Base-by-base conservation (phyloP, 2,797 vertebrate genomes). In the Danionella dracula region DNA sequence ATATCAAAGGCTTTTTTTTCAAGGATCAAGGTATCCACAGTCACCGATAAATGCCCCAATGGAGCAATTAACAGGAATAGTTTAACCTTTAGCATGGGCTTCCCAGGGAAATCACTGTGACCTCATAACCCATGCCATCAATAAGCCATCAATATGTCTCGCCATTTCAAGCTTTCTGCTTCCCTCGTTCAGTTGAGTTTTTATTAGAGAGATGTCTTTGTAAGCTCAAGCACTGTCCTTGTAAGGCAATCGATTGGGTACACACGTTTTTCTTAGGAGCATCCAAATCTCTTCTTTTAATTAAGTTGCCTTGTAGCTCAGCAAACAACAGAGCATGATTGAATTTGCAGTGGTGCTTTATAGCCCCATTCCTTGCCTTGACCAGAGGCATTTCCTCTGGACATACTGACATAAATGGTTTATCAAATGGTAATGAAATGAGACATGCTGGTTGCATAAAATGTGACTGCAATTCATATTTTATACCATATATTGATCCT, bases 51-150 rank as follows among this genome's bases (percentile, higher is more conserved):
- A 68, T 53, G 63, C 81, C 81, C 78, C 74, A 44, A 46, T 42
- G 49, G 56, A 79, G 75, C 78, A 85, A 86, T 86, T 86, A 84
- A 87, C 84, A 79, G 73, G 80, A 86, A 83, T 83, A 77, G 76
- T 82, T 84, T 87, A 86, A 87, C 85, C 85, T 88, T 87, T 89
- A 77, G 72, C 85, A 81, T 78, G 42, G 76, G 79, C 82, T 81
- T 81, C 76, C 78, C 63, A 40, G 78, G 84, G 82, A 83, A 86
- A 85, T 85, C 73, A 82, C 71, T 77, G 73, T 74, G 80, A 85
- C 82, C 83, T 80, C 76, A 85, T 85, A 84, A 84, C 79, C 79
- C 41, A 27, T 76, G 80, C 79, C 82, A 83, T 89, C 84, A 84
- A 87, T 88, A 88, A 78, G 57, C 71, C 51, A 46, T 78, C 63